Conservation (phyloP, 2,113 vertebrate species). For the Echinops telfairi region DNA sequence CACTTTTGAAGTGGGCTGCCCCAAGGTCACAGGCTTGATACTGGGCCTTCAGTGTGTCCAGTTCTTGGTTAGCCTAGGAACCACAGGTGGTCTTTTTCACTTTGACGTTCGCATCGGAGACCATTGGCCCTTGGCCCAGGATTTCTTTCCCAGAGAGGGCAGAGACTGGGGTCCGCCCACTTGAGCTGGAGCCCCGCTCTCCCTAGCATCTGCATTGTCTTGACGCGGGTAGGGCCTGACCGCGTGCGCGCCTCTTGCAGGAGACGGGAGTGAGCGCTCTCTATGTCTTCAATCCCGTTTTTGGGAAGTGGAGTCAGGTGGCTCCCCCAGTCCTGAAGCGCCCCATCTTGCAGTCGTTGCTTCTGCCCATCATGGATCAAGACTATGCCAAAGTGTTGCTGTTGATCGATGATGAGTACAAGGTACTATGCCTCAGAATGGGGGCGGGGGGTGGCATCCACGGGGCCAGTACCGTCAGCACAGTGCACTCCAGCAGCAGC, state of each 20-base stretch:
- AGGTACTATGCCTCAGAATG: conserved; percentile 86
- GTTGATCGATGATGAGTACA: conserved; percentile 95
- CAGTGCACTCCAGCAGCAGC: fast-evolving
- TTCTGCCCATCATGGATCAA: conserved; percentile 97
- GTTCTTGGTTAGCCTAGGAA: conserved; percentile 25
- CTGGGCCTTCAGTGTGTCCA: background rate
- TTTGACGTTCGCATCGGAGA: background rate
- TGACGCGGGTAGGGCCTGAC: background rate
- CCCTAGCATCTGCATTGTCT: background rate
- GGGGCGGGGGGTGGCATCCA: background rate
- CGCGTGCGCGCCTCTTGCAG: conserved; percentile 83
- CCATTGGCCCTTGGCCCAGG: background rate
- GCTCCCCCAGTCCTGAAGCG: conserved; percentile 91
- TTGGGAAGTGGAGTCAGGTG: conserved; percentile 96
- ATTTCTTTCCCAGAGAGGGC: background rate
- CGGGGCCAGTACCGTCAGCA: background rate
- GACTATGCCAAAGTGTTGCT: conserved; percentile 97
- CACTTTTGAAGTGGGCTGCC: background rate
- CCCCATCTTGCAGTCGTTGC: conserved; percentile 94
- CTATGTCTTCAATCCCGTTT: conserved; percentile 98
- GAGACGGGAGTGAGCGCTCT: conserved; percentile 93
- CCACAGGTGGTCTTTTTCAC: background rate
- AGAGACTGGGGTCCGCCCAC: background rate
- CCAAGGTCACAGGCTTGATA: background rate
- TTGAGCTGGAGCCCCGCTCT: background rate